Conservation (phyloP, 2,888 invertebrate species). For the Mesodorylaimus sp. region DNA sequence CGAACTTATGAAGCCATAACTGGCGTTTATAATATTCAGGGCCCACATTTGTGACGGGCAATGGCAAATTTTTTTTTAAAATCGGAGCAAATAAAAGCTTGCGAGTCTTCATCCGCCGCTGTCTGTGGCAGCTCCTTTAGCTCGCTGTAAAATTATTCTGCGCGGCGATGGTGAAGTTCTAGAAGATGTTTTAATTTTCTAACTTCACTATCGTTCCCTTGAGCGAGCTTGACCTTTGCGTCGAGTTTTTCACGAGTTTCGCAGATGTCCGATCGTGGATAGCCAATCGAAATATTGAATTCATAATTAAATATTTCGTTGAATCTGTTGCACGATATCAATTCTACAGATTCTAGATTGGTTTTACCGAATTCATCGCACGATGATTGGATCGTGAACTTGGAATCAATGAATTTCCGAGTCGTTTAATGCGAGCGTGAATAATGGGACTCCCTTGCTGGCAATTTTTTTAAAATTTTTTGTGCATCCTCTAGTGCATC, state of each 20-base stretch:
- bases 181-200: neutral
- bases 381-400: neutral
- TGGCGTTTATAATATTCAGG: slow-evolving; percentile 11
- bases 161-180: neutral
- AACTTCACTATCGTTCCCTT: neutral
- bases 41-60: slow-evolving; percentile 11
- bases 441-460: neutral
- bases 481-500: neutral
- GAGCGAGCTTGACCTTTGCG: neutral
- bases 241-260: neutral
- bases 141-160: too few species aligned
- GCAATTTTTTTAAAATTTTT: neutral
- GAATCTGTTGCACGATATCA: neutral
- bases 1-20: slow-evolving; percentile 12
- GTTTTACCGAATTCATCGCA: neutral
- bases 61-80: slow-evolving; percentile 12
- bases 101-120: too few species aligned
- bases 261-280: neutral
- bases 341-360: neutral
- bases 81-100: slow-evolving; percentile 12
- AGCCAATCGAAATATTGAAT: neutral
- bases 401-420: neutral
- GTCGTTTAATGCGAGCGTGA: neutral
- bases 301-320: neutral
- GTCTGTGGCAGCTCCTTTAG: too few species aligned